These are phyloP conservation scores for Mayetiola destructor DNA, from an alignment of 2,888 invertebrate genomes.

Conservation along the genomic window DNA sequence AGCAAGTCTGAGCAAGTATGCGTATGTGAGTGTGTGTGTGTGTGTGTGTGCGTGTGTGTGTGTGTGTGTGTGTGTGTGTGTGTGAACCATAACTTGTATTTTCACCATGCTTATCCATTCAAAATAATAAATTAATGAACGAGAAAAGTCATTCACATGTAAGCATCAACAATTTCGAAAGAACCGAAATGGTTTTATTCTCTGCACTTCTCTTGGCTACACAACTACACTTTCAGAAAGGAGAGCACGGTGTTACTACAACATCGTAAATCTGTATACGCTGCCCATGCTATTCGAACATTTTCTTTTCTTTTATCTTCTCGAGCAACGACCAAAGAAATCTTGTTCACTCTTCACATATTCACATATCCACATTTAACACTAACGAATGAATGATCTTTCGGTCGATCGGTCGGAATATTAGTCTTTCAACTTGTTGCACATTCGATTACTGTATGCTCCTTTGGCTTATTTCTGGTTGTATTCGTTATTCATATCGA, in stretches of 20 bases:
- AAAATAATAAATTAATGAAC: no score
- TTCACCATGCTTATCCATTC: no score
- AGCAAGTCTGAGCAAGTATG: no score
- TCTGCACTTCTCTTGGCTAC: not conserved
- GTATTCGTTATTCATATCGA: not conserved
- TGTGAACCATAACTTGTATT: no score
- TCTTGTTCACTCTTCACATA: no score
- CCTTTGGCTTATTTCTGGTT: not conserved
- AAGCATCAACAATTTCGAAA: not conserved
- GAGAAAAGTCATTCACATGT: not conserved
- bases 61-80: no score
- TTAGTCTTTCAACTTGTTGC: conserved; percentile 13
- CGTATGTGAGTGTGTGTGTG: no score
- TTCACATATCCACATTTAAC: not conserved
- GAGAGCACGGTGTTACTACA: not conserved
- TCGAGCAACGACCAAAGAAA: not conserved
- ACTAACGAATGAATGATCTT: not conserved
- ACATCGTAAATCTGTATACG: no score
- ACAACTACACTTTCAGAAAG: not conserved
- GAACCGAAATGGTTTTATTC: not conserved
- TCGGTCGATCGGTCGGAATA: not conserved
- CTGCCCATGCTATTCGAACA: not conserved
- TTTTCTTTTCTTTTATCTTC: not conserved
- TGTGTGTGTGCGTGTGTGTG: no score
- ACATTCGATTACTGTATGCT: conserved; percentile 4